These are phyloP conservation scores for Pinctada fucata DNA, from an alignment of 2,888 invertebrate species.

Conservation along the genomic window DNA sequence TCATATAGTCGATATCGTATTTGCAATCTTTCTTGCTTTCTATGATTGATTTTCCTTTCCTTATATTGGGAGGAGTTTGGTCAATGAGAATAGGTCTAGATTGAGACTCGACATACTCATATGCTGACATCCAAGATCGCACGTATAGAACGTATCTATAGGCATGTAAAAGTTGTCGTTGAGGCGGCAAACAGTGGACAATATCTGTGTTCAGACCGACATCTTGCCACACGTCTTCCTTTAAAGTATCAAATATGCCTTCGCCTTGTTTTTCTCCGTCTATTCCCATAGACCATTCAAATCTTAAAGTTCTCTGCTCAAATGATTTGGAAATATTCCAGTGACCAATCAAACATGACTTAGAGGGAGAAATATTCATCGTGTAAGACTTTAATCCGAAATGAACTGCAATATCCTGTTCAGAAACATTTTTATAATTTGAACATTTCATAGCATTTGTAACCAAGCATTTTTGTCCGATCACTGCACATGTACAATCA, in stretches of 20 bases:
- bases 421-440: neutral
- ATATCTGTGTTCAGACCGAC: constrained; percentile 7
- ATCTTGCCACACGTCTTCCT: constrained; percentile 24
- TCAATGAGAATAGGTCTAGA: constrained; percentile 12
- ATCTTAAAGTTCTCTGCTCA: neutral
- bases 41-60: constrained; percentile 9
- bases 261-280: constrained; percentile 3
- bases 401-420: neutral
- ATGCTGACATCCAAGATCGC: constrained; percentile 12
- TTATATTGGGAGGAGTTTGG: constrained; percentile 8
- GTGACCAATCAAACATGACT: neutral
- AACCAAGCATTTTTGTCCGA: constrained; percentile 39
- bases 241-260: constrained; percentile 21
- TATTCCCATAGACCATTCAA: constrained; percentile 35
- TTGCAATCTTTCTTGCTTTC: neutral
- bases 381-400: neutral
- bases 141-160: constrained; percentile 16
- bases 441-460: neutral
- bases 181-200: constrained; percentile 1
- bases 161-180: neutral
- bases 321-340: neutral
- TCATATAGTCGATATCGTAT: constrained; percentile 16
- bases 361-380: neutral
- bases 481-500: constrained; percentile 52
- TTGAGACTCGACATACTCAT: neutral